These are phyloP conservation scores for Plagiodera versicolora DNA, from an alignment of 2,888 invertebrate genomes.

Conservation along the genomic window DNA sequence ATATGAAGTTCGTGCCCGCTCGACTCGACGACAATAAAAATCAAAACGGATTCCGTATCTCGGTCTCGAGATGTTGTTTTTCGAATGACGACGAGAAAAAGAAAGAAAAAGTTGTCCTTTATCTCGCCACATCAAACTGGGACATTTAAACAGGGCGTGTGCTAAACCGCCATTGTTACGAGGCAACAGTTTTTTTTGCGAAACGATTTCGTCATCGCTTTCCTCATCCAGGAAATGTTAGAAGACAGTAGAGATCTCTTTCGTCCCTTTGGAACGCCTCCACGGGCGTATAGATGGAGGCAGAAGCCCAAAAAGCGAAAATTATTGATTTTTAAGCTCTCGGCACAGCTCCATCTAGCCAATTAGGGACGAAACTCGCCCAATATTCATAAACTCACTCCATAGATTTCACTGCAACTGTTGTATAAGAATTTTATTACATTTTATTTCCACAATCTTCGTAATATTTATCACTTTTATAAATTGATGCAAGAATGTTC, in stretches of 20 bases:
- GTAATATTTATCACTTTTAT: not conserved
- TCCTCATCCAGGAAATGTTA: not conserved
- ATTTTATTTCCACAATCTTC: too few relatives aligned
- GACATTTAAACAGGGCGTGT: not conserved
- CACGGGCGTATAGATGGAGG: too few relatives aligned
- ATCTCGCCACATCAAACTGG: not conserved
- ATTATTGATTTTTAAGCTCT: too few relatives aligned
- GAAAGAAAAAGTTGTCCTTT: not conserved
- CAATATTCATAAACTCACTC: too few relatives aligned
- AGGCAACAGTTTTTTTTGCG: not conserved
- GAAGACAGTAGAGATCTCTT: not conserved
- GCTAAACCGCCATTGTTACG: not conserved
- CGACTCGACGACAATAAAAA: not conserved
- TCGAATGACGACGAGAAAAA: not conserved
- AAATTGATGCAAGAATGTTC: not conserved
- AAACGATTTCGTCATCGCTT: not conserved
- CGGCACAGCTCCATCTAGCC: too few relatives aligned
- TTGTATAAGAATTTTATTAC: too few relatives aligned
- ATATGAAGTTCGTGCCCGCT: constrained; percentile 4
- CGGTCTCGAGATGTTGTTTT: not conserved
- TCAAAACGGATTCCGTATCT: not conserved
- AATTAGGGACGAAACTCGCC: too few relatives aligned
- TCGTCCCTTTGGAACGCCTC: too few relatives aligned
- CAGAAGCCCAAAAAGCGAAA: too few relatives aligned
- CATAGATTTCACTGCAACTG: too few relatives aligned